Conservation (phyloP, 2,888 invertebrate genomes). For the Troides helena region DNA sequence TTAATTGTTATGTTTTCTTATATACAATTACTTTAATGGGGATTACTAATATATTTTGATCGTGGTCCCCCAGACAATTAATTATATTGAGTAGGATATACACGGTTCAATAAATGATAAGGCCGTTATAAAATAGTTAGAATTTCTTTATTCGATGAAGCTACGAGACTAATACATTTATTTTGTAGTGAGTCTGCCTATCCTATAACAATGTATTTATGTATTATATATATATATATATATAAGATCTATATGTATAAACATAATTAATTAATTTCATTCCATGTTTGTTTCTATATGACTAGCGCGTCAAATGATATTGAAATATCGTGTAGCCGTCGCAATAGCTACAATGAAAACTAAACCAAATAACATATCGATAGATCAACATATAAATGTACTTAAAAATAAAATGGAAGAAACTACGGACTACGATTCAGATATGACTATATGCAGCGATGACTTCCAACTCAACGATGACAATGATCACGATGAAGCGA, state of each 20-base stretch:
- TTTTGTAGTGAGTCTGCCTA: no score
- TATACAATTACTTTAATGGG: no score
- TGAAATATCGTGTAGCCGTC: conserved; percentile 51
- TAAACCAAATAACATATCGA: conserved; percentile 46
- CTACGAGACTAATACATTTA: no score
- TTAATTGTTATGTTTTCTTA: no score
- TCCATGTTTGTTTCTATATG: neutral
- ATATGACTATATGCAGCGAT: conserved; percentile 48
- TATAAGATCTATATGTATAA: neutral
- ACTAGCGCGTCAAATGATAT: conserved; percentile 48
- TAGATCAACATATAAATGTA: conserved; percentile 44
- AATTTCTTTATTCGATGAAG: no score
- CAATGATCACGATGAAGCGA: neutral
- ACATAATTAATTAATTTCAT: neutral
- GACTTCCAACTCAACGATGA: conserved; percentile 48
- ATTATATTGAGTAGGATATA: no score
- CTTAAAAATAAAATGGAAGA: conserved; percentile 44
- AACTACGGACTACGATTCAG: conserved; percentile 39
- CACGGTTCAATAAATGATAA: no score
- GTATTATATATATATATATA: no score
- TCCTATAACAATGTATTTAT: no score
- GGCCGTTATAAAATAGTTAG: no score
- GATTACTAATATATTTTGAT: no score
- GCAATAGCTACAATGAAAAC: conserved; percentile 52
- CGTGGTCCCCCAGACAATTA: no score